phyloP scores from a whole-genome alignment of 2,113 vertebrate species.

The Melanocharis versteri region DNA sequence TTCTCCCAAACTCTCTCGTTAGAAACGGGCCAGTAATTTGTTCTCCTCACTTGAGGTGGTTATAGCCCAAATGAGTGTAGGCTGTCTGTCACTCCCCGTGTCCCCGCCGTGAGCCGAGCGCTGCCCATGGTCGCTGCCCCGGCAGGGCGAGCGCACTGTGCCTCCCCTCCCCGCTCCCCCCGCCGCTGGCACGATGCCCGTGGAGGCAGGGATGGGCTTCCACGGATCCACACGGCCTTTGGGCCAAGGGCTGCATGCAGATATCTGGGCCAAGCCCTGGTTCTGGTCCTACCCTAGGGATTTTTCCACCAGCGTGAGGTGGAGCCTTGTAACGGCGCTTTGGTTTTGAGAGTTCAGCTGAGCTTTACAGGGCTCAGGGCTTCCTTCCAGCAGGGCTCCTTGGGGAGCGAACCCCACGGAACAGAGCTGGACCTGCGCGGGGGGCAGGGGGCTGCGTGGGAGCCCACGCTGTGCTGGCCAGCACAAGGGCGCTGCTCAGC shows the following conservation, averaged over 20 bases:
- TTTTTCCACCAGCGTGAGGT: not conserved
- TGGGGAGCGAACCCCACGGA: fast-evolving
- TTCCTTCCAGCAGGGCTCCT: not conserved
- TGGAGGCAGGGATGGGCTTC: not conserved
- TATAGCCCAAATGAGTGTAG: not conserved
- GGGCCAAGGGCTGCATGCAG: not conserved
- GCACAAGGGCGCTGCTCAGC: not conserved
- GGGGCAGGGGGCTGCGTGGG: fast-evolving
- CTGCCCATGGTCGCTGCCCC: fast-evolving
- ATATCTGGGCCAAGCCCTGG: not conserved
- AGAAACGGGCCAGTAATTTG: not conserved
- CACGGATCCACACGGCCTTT: not conserved
- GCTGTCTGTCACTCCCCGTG: not conserved
- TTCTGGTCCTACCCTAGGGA: not conserved
- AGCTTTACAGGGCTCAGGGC: not conserved
- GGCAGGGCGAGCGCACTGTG: fast-evolving
- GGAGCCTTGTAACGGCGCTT: not conserved
- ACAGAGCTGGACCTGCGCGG: fast-evolving
- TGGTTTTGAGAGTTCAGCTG: not conserved
- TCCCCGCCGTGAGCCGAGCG: fast-evolving
- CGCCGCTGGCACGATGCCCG: fast-evolving
- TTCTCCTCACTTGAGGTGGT: not conserved
- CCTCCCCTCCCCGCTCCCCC: not conserved
- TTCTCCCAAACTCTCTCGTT: not conserved
- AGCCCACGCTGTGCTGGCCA: fast-evolving